phyloP scores from a whole-genome alignment of 1,140 invertebrate genomes.

The Ganaspis sp. region DNA sequence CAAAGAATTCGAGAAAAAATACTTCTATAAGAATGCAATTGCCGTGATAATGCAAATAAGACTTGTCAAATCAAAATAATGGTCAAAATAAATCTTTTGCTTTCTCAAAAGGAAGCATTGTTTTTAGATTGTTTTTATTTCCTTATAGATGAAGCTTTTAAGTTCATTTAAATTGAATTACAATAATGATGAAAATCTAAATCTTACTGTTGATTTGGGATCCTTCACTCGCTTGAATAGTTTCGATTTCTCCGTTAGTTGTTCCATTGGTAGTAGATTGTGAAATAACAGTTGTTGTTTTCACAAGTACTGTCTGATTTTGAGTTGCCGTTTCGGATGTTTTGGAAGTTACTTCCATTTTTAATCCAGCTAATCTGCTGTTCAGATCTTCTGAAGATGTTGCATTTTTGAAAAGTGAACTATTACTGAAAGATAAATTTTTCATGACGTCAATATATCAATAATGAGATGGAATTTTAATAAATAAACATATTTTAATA shows the following conservation, averaged over 20 bases:
- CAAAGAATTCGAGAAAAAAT: too few species aligned
- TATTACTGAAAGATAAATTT: slow-evolving; percentile 71
- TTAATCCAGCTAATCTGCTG: slow-evolving; percentile 71
- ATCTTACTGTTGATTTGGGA: slow-evolving; percentile 74
- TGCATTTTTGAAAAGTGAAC: slow-evolving; percentile 74
- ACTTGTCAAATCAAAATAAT: not conserved
- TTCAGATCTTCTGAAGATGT: slow-evolving; percentile 74
- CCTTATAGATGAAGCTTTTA: too few species aligned
- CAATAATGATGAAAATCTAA: too few species aligned
- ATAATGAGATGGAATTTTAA: too few species aligned
- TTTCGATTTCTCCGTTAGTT: slow-evolving; percentile 72
- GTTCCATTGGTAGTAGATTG: slow-evolving; percentile 72
- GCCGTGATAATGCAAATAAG: too few species aligned
- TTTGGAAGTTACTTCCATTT: slow-evolving; percentile 75
- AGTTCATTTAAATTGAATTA: too few species aligned
- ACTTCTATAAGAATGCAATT: too few species aligned
- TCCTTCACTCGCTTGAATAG: slow-evolving; percentile 67
- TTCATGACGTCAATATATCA: too few species aligned
- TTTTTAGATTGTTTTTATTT: too few species aligned
- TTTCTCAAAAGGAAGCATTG: slow-evolving; percentile 18
- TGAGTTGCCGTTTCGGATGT: slow-evolving; percentile 74
- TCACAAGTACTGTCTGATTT: slow-evolving; percentile 73
- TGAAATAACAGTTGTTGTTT: slow-evolving; percentile 73
- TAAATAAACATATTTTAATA: too few species aligned
- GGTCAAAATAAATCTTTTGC: slow-evolving; percentile 2